phyloP scores from a whole-genome alignment of 1,140 invertebrate genomes.

The Euwallacea fornicatus region DNA sequence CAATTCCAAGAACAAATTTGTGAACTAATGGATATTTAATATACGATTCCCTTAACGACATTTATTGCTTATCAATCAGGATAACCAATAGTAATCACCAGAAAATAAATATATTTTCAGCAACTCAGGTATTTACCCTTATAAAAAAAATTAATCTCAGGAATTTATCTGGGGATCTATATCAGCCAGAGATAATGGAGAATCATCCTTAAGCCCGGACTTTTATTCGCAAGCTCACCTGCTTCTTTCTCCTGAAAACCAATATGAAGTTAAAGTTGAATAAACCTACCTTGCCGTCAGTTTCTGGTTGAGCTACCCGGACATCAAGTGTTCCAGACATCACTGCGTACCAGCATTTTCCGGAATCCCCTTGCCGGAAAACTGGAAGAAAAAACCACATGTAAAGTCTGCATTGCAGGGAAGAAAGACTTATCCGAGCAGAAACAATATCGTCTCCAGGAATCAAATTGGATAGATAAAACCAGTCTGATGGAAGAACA shows the following conservation, averaged over 20 bases:
- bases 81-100: too few relatives aligned
- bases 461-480: conserved; percentile 6
- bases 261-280: background rate
- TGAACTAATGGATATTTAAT: too few relatives aligned
- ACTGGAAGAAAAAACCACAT: conserved; percentile 59
- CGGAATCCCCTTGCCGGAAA: conserved; percentile 75
- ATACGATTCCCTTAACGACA: too few relatives aligned
- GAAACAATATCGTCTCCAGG: background rate
- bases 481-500: background rate
- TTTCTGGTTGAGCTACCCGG: conserved; percentile 60
- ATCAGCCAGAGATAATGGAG: too few relatives aligned
- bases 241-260: too few relatives aligned
- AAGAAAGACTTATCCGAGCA: background rate
- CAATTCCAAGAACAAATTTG: too few relatives aligned
- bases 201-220: background rate
- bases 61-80: too few relatives aligned
- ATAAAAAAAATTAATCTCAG: too few relatives aligned
- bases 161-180: too few relatives aligned
- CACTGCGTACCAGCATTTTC: conserved; percentile 78
- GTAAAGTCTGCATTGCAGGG: background rate
- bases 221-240: background rate
- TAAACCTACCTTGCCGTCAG: conserved; percentile 58
- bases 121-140: too few relatives aligned
- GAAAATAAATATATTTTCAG: too few relatives aligned
- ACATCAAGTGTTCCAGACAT: conserved; percentile 72